Base-by-base conservation (phyloP, 2,888 invertebrate genomes). In the Mesopsocus fuscifrons region DNA sequence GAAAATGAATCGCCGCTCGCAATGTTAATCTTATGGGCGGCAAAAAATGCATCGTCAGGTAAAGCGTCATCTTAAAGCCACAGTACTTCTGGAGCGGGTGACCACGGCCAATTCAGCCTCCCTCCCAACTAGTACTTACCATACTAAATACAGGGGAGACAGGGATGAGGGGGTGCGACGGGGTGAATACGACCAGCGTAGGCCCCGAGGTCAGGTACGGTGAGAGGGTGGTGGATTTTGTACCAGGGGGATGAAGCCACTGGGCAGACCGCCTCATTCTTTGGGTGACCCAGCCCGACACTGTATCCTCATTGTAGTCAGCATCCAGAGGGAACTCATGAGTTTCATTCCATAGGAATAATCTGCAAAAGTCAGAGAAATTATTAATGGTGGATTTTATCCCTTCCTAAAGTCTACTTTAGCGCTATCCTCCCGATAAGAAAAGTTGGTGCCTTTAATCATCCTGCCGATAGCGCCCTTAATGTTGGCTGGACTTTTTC, bases 131-230 rank as follows among this genome's bases (percentile, higher is more conserved):
- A 34, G 41, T 18, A 55, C 59, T 67, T 65, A 83, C 83, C 71
- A 83, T 62, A 51, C 74, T 66, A 57, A 76, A 80, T 52, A 75
- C 70, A 41, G 78, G 76, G 52, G 72, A 68, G 49, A 69, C 65
- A 42, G 64, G 60, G 53, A 70, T 66, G 32, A 81, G 61, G n/a
- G 81, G 76, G 59, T 80, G 79, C 46, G 75, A 64, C 5, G 84
- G 82, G 1, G 83, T 80, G 53, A 87, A 85, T 44, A 87, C 59
- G 49, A 88, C 66, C 31, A 88, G 59, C 34, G 77, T 71, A 2
- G 87, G 81, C 43, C 75, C 77, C 30, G 70, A 69, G 50, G 72
- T 70, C 8, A 80, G 63, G 54, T 72, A 72, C 50, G 66, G 67
- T n/a, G 78, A 73, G 40, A 88, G 64, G 16, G 66, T 67, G 23